Base-by-base conservation (phyloP, 2,888 invertebrate species). In the Ernsta delagoae region DNA sequence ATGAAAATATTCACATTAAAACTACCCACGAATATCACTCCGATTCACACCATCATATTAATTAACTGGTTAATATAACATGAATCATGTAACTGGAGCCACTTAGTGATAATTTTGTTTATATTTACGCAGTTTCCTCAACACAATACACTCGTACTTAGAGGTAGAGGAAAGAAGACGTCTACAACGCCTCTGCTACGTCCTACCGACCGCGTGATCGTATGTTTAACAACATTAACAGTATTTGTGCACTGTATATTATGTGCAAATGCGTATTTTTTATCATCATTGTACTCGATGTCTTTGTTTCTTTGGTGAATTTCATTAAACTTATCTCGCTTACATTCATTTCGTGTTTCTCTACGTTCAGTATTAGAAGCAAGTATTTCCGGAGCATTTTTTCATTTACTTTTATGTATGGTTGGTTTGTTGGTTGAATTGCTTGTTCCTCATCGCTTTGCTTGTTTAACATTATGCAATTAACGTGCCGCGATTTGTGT, bases 71-170 rank as follows among this genome's bases (percentile, higher is more conserved):
- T 57, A 34, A 59, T 16, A 5, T 70, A 65, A 71, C 50, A n/a
- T n/a, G n/a, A n/a, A n/a, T n/a, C n/a, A n/a, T n/a, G n/a, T n/a
- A 70, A 24, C 36, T 36, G 36, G 41, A 48, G 50, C 31, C 59
- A 63, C 59, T 50, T 59, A 61, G 69, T 70, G 66, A 71, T 77
- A 75, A 79, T 78, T 78, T 71, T 75, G 80, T 87, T 89, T 87
- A 80, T 85, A 84, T 89, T 87, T 90, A 77, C 83, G 85, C 92
- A 93, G 93, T 86, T 87, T 83, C 92, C 87, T 87, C 91, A 84
- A 89, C 86, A 86, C 91, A 90, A 89, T 89, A 86, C 92, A 92
- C 87, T 90, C 93, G 84, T 92, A 92, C 91, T 87, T 92, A 92
- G 89, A 88, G 78, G 85, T 91, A 74, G 87, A 91, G 79, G 90